A percentile compares a stretch with the other conserved stretches of the same genome.
Conservation (phyloP, 2,888 invertebrate genomes). For the Nemurella pictetii region DNA sequence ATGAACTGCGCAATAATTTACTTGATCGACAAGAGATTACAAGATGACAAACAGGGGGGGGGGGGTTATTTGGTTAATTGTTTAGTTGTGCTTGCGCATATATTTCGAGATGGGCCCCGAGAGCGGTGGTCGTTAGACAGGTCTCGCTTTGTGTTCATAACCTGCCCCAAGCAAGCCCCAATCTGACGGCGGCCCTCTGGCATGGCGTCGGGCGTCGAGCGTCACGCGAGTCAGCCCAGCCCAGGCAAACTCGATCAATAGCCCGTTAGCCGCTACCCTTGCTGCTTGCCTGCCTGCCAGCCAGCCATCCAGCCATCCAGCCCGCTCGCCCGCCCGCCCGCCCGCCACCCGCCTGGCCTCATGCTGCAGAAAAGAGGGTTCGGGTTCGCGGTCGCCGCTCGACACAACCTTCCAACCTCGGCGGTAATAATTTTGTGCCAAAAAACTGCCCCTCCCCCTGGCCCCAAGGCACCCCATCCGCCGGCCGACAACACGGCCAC, state of each 20-base stretch:
- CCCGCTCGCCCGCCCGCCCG: background rate
- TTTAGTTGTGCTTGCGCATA: background rate
- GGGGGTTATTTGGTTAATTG: no score
- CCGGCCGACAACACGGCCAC: background rate
- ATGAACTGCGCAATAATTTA: background rate
- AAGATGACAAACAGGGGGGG: no score
- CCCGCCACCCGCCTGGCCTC: background rate
- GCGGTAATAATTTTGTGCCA: background rate
- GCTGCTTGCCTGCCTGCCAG: no score
- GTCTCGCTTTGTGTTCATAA: background rate
- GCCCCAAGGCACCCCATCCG: background rate
- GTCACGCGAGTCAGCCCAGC: background rate
- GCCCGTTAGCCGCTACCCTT: background rate
- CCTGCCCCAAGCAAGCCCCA: slow-evolving; percentile 4
- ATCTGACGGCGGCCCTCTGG: background rate
- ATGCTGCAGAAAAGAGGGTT: background rate
- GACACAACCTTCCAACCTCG: background rate
- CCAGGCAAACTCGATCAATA: slow-evolving; percentile 2
- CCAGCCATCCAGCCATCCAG: background rate
- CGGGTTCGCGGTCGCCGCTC: background rate
- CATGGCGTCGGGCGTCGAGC: background rate
- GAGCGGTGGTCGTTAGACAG: background rate
- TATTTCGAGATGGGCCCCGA: background rate
- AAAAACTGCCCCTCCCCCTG: background rate
- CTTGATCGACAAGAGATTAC: no score